Conservation (phyloP, 35 echinoderm and acorn worm species). For the Apostichopus californicus region DNA sequence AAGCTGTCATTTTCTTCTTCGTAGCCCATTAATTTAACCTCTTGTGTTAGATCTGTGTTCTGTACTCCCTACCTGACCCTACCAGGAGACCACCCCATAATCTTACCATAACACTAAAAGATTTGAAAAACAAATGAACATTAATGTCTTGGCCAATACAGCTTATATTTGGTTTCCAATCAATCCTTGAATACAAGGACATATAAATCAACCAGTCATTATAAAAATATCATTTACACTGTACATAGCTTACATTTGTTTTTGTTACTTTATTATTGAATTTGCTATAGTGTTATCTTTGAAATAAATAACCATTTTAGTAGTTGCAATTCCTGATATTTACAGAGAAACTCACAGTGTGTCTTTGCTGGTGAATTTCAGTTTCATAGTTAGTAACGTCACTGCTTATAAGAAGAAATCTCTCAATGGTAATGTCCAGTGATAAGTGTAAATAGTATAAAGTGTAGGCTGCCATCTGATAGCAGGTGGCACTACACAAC, state of each 20-base stretch:
- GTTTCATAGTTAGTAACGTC: not conserved
- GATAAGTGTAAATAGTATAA: not conserved
- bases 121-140: not conserved
- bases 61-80: too few relatives aligned
- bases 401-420: too few relatives aligned
- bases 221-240: slow-evolving; percentile 20
- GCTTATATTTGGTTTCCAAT: slow-evolving; percentile 7
- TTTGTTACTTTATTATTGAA: not conserved
- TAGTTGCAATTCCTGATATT: not conserved
- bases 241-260: not conserved
- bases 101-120: not conserved
- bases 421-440: not conserved
- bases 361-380: not conserved
- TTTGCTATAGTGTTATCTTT: slow-evolving; percentile 2
- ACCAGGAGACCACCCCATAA: too few relatives aligned
- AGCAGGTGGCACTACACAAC: not conserved
- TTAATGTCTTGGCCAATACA: not conserved
- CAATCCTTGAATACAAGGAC: not conserved
- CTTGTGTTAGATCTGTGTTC: too few relatives aligned
- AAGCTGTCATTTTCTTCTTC: too few relatives aligned
- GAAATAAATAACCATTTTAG: slow-evolving; percentile 4
- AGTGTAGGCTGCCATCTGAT: too few relatives aligned
- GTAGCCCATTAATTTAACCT: too few relatives aligned
- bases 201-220: not conserved
- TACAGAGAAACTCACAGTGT: not conserved